Evolutionary conservation across 1,140 invertebrate genomes (phyloP).

Genomic region (Conus betulinus): DNA sequence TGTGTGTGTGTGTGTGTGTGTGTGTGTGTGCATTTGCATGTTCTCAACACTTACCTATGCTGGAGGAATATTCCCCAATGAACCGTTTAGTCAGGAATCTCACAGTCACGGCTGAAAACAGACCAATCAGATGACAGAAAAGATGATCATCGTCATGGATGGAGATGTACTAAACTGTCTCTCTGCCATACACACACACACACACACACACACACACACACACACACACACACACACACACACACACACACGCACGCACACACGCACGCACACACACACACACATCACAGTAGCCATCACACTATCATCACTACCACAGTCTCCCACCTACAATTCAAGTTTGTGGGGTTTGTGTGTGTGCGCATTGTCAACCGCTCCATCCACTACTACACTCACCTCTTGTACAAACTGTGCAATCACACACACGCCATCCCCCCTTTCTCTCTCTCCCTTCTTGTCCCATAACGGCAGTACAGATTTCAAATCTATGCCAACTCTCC

Average conservation of each 20-base stretch:
- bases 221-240: background rate
- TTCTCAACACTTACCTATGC: constrained; percentile 56
- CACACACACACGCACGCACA: background rate
- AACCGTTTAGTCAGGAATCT: constrained; percentile 67
- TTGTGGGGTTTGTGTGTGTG: too few relatives aligned
- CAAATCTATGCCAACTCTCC: too few relatives aligned
- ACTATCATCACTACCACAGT: too few relatives aligned
- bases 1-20: constrained; percentile 15
- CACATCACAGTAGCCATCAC: background rate
- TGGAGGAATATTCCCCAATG: constrained; percentile 69
- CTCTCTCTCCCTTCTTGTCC: too few relatives aligned
- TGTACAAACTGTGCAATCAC: too few relatives aligned
- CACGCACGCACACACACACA: background rate
- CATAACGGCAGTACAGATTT: too few relatives aligned
- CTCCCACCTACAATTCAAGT: too few relatives aligned
- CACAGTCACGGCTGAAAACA: constrained; percentile 65
- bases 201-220: background rate
- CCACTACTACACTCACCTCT: too few relatives aligned
- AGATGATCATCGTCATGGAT: background rate
- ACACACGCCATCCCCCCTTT: too few relatives aligned
- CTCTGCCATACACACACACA: background rate
- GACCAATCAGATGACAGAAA: background rate
- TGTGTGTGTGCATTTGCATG: background rate
- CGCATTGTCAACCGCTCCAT: too few relatives aligned
- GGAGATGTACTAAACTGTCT: too few relatives aligned